Evolutionary conservation across 2,888 invertebrate genomes (phyloP), one percentile per base, ranked within the genome.

Genomic region (Cantharis flavilabris): DNA sequence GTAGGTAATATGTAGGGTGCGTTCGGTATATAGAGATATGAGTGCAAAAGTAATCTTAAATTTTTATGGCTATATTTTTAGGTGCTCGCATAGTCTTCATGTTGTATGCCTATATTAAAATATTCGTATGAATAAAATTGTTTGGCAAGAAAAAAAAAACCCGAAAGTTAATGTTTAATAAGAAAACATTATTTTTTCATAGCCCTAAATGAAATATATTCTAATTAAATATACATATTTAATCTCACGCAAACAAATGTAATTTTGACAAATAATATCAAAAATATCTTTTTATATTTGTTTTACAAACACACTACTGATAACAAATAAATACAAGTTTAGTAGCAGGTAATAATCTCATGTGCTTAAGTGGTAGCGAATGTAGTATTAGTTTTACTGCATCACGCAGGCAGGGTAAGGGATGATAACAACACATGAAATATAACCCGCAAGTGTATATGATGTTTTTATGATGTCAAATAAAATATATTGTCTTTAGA

Each of bases 401-500:
- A 33, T 73, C 80, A 78, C 78, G 74, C 75, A 76, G 62, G 71
- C 70, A 80, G 79, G 77, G 81, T 72, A 80, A 83, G 85, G 86
- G 85, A 83, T 83, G 85, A 85, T 85, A 85, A 86, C 83, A 85
- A 83, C 84, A 82, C 77, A 86, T 88, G 87, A 88, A 87, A 86
- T 87, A 87, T 87, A 81, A 85, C 83, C 84, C 81, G 86, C 88
- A 88, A 88, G 88, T 88, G 88, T 85, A 85, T 84, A 83, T 87
- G 88, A 88, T 87, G 86, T 86, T 88, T 88, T 88, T 88, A 87
- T 86, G 84, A 85, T 84, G 85, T 83, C 84, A 86, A 85, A 86
- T 86, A 85, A 85, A 86, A 87, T 87, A 86, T 86, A 85, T 85
- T 84, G 84, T 84, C 83, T 81, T 82, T 81, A 84, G 84, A 85